Evolutionary conservation across 2,113 vertebrate species (phyloP).

Genomic region (Tringa solitaria): DNA sequence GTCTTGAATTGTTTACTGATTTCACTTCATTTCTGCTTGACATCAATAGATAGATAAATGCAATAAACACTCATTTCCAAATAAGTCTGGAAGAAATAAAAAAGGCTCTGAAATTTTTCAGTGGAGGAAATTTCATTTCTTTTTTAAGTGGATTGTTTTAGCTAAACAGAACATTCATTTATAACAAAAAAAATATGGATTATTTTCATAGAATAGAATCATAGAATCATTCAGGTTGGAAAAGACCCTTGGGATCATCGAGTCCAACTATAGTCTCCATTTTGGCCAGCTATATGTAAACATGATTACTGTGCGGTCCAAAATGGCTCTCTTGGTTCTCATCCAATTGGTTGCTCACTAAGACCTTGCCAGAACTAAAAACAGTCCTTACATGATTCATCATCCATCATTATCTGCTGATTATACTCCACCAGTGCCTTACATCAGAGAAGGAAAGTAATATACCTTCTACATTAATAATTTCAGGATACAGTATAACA

Average conservation of each 20-base stretch:
- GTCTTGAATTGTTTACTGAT: background rate
- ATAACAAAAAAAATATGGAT: background rate
- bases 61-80: background rate
- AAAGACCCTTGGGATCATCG: too few species aligned
- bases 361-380: background rate
- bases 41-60: background rate
- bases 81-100: background rate
- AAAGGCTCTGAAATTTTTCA: background rate
- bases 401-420: background rate
- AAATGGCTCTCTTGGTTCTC: background rate
- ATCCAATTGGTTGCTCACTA: background rate
- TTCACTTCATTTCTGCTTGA: background rate
- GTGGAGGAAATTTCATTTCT: background rate
- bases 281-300: background rate
- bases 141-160: background rate
- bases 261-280: too few species aligned
- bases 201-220: too few species aligned
- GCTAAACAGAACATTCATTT: background rate
- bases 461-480: background rate
- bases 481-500: background rate
- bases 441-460: background rate
- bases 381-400: background rate
- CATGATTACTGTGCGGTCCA: background rate
- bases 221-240: too few species aligned
- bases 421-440: background rate